Evolutionary conservation across 2,113 vertebrate species (phyloP).

Genomic region (Crotalus tigris): DNA sequence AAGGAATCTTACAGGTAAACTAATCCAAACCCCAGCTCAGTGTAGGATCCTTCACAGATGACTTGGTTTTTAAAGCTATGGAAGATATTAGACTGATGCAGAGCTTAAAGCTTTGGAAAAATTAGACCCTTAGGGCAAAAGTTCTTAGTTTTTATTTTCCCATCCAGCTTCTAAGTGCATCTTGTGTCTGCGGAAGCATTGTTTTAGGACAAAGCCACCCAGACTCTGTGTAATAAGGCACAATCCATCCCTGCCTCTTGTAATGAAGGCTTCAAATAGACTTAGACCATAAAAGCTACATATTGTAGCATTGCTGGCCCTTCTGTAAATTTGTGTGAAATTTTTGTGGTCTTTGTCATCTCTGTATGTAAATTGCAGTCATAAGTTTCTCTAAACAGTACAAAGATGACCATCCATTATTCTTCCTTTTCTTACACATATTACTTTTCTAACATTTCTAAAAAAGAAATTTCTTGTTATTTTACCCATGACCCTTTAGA

Average conservation of each 20-base stretch:
- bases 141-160: neutral
- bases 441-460: conserved; percentile 35
- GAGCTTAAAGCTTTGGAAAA: neutral
- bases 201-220: neutral
- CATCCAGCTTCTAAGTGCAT: neutral
- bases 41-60: neutral
- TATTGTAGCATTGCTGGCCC: neutral
- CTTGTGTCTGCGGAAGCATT: neutral
- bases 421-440: neutral
- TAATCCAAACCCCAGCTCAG: neutral
- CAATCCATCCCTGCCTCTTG: conserved; percentile 11
- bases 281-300: neutral
- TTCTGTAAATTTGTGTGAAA: conserved; percentile 6
- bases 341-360: conserved; percentile 10
- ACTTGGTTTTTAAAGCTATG: neutral
- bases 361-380: conserved; percentile 10
- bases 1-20: neutral
- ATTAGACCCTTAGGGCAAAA: neutral
- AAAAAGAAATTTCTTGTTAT: conserved; percentile 15
- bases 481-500: conserved; percentile 15
- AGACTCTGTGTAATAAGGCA: neutral
- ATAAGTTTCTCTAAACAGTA: conserved; percentile 25
- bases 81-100: neutral
- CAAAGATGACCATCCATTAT: conserved; percentile 34
- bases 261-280: neutral